Base-by-base conservation (phyloP, 2,888 invertebrate species). In the Synanthedon myopaeformis region DNA sequence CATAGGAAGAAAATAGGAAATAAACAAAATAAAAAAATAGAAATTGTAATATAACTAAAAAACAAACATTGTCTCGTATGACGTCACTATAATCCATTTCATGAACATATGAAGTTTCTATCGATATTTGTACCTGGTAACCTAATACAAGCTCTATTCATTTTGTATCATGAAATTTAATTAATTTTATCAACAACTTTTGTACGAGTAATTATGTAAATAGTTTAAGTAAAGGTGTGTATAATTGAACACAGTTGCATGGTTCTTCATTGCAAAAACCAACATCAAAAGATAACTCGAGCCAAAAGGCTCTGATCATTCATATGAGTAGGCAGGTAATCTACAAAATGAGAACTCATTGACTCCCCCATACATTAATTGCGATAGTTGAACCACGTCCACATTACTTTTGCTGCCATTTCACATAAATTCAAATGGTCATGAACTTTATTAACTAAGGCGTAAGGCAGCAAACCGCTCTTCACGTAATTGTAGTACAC, bases 331-430 rank as follows among this genome's bases (percentile, higher is more conserved):
- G 69, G 61, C 70, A 70, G 70, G 73, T 73, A 82, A 83, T 84
- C 77, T 76, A 76, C 76, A 66, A 81, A 82, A 80, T 81, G 81
- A 75, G 74, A 60, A 65, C 74, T 77, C 79, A 82, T 81, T 83
- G 84, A 82, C 80, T 81, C 76, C 69, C 74, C 78, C 35, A 35
- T 76, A 72, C 69, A 70, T 77, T 77, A 79, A 83, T 82, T 82
- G 80, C 80, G 68, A 78, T 76, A 76, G 72, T 67, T 59, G 60
- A 60, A 58, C 57, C 52, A 53, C 54, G 51, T 57, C 57, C 56
- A 53, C 51, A 14, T 52, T 59, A 51, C 23, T 13, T 52, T 45
- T 58, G 55, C 56, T n/a, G 4, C 51, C 49, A 45, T 45, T 14
- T 13, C 13, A 13, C 45, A 14, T 13, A 45, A 5, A 45, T 45